Evolutionary conservation across 2,113 vertebrate genomes (phyloP).

Genomic region (Prinia subflava): DNA sequence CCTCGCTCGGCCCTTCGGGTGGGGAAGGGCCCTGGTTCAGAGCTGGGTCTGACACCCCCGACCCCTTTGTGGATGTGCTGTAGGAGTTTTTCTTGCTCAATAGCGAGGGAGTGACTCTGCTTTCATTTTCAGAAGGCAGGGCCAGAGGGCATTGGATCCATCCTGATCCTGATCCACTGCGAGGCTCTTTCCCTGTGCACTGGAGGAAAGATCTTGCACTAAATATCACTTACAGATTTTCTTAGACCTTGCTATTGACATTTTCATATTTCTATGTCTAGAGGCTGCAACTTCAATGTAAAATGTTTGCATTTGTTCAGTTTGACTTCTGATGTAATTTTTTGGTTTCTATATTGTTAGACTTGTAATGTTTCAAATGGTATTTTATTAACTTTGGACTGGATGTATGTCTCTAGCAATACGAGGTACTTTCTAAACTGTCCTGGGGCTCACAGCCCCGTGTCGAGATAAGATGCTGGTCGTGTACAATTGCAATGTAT

Average conservation of each 20-base stretch:
- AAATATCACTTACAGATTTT: slow-evolving; percentile 64
- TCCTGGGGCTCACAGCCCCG: slow-evolving; percentile 70
- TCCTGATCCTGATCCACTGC: slow-evolving; percentile 52
- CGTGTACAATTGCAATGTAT: slow-evolving; percentile 82
- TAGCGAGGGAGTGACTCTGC: slow-evolving; percentile 68
- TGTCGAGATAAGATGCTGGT: slow-evolving; percentile 78
- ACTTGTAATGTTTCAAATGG: slow-evolving; percentile 82
- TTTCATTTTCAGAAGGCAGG: slow-evolving; percentile 76
- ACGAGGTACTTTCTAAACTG: slow-evolving; percentile 84
- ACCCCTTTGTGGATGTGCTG: slow-evolving; percentile 65
- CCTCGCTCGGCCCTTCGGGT: background rate
- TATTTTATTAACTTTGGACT: slow-evolving; percentile 83
- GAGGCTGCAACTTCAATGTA: slow-evolving; percentile 72
- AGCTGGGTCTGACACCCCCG: background rate
- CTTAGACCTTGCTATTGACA: slow-evolving; percentile 76
- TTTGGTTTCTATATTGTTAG: slow-evolving; percentile 83
- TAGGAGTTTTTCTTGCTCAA: slow-evolving; percentile 70
- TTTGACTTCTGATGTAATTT: slow-evolving; percentile 78
- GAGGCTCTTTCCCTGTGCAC: slow-evolving; percentile 68
- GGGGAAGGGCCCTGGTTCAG: background rate
- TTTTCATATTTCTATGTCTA: slow-evolving; percentile 79
- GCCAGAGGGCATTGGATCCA: slow-evolving; percentile 70
- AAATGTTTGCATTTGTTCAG: slow-evolving; percentile 88
- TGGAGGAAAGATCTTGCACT: slow-evolving; percentile 68
- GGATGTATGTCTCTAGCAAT: slow-evolving; percentile 90